Conservation (phyloP, 23 tunicate species). For the Clavelina lepadiformis region DNA sequence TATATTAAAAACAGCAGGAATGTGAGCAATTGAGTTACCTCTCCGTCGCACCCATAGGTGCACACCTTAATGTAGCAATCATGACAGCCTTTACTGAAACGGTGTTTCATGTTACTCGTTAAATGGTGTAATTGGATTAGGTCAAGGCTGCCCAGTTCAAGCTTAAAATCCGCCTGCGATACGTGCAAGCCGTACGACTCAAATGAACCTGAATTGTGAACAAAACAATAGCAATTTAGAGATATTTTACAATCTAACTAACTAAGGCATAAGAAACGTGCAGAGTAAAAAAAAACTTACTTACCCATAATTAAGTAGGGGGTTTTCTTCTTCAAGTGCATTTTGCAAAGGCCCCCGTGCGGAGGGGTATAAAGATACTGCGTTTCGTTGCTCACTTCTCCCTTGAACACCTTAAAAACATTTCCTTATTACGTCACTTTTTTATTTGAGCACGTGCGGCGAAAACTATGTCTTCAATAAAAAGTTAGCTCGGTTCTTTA, state of each 20-base stretch:
- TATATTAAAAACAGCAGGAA: too few species aligned
- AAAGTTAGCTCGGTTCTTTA: background rate
- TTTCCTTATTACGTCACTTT: background rate
- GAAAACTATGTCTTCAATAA: background rate
- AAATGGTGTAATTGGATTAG: conserved; percentile 15
- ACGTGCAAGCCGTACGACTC: too few species aligned
- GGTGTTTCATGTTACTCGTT: conserved; percentile 28
- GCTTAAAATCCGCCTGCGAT: conserved; percentile 30
- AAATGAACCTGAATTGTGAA: too few species aligned
- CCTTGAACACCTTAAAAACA: background rate
- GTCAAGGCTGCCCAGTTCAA: conserved; percentile 27
- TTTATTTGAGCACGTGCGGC: background rate
- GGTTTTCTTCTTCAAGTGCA: background rate
- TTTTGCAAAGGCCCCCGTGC: conserved; percentile 1
- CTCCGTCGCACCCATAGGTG: conserved; percentile 9
- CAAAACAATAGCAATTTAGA: too few species aligned
- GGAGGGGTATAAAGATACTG: background rate
- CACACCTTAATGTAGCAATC: conserved; percentile 42
- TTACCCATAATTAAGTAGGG: background rate
- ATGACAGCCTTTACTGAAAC: conserved; percentile 31
- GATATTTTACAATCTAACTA: too few species aligned
- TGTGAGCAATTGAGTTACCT: conserved; percentile 26
- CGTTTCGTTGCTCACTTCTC: background rate
- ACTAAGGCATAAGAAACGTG: too few species aligned
- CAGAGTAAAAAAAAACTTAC: too few species aligned